Evolutionary conservation across 92 coral and sea anemone species (phyloP).

Genomic region (Palythoa caribaeorum): DNA sequence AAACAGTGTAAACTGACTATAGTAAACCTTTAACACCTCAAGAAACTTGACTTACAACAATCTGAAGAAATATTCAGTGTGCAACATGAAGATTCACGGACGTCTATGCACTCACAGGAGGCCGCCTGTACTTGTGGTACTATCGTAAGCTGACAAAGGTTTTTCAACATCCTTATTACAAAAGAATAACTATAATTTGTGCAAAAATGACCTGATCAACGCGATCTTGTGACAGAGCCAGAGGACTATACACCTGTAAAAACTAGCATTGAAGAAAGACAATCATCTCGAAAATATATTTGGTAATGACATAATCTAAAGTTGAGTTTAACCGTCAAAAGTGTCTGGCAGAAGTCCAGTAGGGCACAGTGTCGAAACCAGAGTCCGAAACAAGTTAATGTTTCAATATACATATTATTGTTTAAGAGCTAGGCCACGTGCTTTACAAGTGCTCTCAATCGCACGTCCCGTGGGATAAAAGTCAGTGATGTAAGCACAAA

Average conservation of each 20-base stretch:
- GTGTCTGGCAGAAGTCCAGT: not conserved
- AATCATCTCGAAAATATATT: not conserved
- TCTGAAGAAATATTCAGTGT: not conserved
- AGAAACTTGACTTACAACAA: conserved; percentile 21
- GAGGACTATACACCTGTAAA: not conserved
- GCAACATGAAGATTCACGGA: not conserved
- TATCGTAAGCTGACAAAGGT: not conserved
- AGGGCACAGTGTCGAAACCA: not conserved
- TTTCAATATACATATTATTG: not conserved
- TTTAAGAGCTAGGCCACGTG: not conserved
- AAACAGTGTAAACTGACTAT: not conserved
- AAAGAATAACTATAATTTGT: not conserved
- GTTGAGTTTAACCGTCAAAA: not conserved
- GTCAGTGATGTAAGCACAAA: no score
- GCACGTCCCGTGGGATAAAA: no score
- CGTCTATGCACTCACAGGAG: not conserved
- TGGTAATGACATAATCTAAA: conserved; percentile 3
- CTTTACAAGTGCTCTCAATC: conserved; percentile 8
- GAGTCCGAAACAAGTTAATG: not conserved
- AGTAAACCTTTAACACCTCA: not conserved
- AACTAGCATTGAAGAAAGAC: not conserved
- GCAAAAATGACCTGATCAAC: not conserved
- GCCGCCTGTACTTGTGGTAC: conserved; percentile 9
- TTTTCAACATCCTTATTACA: conserved; percentile 12
- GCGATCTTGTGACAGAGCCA: not conserved